Evolutionary conservation across 2,113 vertebrate species (phyloP).

Genomic region (Gavialis gangeticus): DNA sequence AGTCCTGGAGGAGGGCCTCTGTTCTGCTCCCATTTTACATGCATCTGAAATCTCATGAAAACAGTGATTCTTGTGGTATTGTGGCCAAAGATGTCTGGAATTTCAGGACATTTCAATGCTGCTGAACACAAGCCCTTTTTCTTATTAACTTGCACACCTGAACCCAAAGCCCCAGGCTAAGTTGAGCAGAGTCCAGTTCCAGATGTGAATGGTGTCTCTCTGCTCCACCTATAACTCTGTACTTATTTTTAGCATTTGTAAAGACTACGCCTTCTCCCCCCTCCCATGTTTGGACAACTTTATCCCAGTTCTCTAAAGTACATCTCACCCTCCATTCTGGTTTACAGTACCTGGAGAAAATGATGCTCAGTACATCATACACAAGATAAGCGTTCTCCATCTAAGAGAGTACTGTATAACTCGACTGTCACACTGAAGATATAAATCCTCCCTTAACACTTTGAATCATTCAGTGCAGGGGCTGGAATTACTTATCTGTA

Average conservation of each 20-base stretch:
- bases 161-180: neutral
- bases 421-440: conserved; percentile 17
- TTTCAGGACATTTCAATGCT: neutral
- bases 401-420: neutral
- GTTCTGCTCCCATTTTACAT: neutral
- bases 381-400: neutral
- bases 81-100: neutral
- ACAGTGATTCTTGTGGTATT: neutral
- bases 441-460: conserved; percentile 6
- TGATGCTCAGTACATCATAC: neutral
- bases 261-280: neutral
- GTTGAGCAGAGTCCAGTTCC: neutral
- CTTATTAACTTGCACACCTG: neutral
- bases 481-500: conserved; percentile 21
- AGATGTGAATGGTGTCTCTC: neutral
- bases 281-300: neutral
- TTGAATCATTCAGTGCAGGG: conserved; percentile 36
- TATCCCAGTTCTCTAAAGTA: neutral
- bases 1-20: neutral
- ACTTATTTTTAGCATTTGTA: neutral
- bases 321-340: neutral
- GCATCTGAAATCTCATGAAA: neutral
- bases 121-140: neutral
- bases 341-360: neutral
- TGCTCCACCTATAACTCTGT: neutral